These are phyloP conservation scores for Eueides isabella DNA, from an alignment of 1,140 invertebrate genomes.

Conservation along the genomic window DNA sequence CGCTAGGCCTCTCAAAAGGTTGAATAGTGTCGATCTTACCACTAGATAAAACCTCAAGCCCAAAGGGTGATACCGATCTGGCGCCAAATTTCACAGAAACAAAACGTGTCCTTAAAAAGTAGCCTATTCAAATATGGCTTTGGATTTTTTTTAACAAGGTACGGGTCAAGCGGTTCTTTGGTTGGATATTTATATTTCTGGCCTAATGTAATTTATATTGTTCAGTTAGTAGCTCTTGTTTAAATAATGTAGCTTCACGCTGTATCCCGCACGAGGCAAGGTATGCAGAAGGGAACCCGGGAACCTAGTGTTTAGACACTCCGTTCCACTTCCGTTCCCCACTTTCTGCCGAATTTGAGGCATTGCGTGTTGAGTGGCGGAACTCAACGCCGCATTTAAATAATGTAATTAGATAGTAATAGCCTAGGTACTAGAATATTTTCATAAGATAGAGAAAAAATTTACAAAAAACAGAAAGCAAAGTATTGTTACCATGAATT, in stretches of 20 bases:
- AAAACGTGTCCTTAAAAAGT: conserved; percentile 51
- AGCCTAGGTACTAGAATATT: too few relatives aligned
- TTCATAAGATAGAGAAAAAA: too few relatives aligned
- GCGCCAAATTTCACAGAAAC: conserved; percentile 79
- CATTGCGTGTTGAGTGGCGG: too few relatives aligned
- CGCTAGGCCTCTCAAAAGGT: conserved; percentile 47
- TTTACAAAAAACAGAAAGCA: neutral
- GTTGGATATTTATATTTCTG: neutral
- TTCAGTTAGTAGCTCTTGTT: neutral
- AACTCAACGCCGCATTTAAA: too few relatives aligned
- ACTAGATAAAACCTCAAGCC: conserved; percentile 56
- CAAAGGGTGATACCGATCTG: conserved; percentile 53
- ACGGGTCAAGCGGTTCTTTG: conserved; percentile 26
- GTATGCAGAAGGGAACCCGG: too few relatives aligned
- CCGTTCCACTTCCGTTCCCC: too few relatives aligned
- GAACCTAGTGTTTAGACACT: too few relatives aligned
- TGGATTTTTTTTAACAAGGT: conserved; percentile 23
- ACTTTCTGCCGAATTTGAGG: too few relatives aligned
- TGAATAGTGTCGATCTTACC: conserved; percentile 66
- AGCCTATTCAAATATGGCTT: conserved; percentile 52
- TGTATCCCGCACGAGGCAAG: too few relatives aligned
- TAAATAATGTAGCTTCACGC: too few relatives aligned
- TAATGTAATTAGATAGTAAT: too few relatives aligned
- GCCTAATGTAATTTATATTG: neutral
- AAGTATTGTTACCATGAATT: neutral